phyloP scores from a whole-genome alignment of 37 sponge, comb jelly and placozoan species.

The Beroe forskalii region DNA sequence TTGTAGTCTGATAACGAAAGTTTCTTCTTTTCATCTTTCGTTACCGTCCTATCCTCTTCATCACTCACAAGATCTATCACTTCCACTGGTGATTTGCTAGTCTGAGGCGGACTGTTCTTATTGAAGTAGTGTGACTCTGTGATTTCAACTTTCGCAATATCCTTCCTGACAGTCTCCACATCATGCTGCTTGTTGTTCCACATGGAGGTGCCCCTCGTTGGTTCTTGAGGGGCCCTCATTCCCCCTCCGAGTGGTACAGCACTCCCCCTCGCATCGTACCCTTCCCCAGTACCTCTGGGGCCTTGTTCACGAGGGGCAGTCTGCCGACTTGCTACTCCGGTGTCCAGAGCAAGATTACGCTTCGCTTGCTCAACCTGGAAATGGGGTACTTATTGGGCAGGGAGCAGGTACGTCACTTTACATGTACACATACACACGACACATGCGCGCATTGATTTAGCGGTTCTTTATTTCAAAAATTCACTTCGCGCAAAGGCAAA shows the following conservation, averaged over 20 bases:
- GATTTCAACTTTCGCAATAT: conserved; percentile 6
- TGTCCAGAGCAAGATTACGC: neutral
- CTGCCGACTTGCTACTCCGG: neutral
- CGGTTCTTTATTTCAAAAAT: no score
- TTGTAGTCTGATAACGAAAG: neutral
- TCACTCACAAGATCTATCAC: neutral
- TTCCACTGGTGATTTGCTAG: neutral
- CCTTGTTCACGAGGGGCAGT: neutral
- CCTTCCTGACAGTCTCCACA: neutral
- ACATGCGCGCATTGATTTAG: no score
- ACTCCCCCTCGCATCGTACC: neutral
- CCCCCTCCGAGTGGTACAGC: conserved; percentile 40
- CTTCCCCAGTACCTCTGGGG: neutral
- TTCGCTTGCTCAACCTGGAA: conserved; percentile 59
- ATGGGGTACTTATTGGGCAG: neutral
- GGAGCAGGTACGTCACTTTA: no score
- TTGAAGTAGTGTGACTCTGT: conserved; percentile 42
- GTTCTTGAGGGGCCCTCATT: neutral
- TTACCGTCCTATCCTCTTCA: neutral
- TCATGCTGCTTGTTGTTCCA: conserved; percentile 47
- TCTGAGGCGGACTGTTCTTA: neutral
- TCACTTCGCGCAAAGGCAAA: no score
- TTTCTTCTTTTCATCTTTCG: conserved; percentile 10
- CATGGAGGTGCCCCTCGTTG: conserved; percentile 26
- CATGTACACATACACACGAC: no score